Conservation (phyloP, 2,888 invertebrate genomes). For the Xestia c-nigrum region DNA sequence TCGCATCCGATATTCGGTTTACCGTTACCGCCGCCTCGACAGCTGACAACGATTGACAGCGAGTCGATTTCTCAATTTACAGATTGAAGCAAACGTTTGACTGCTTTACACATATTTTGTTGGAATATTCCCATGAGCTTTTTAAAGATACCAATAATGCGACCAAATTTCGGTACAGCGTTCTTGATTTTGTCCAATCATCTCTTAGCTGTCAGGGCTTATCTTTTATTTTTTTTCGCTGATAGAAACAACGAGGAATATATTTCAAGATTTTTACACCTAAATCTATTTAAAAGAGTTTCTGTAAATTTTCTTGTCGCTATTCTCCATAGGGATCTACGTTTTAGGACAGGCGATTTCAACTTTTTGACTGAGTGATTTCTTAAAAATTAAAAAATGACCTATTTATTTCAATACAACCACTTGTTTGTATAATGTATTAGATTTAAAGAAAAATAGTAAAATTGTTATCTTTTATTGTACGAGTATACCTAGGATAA, state of each 20-base stretch:
- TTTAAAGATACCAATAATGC: background rate
- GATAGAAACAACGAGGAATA: no score
- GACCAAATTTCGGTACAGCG: background rate
- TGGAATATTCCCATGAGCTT: background rate
- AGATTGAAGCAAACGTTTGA: conserved; percentile 1
- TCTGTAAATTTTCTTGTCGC: background rate
- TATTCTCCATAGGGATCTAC: background rate
- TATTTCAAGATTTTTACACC: no score
- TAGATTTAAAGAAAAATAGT: no score
- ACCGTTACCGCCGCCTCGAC: background rate
- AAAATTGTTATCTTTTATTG: no score
- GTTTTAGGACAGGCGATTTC: background rate
- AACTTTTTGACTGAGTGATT: background rate
- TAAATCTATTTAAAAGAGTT: background rate
- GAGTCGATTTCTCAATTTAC: conserved; percentile 23
- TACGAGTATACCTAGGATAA: no score
- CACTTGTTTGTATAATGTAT: no score
- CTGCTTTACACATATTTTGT: background rate
- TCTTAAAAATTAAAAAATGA: background rate
- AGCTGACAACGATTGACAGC: conserved; percentile 42
- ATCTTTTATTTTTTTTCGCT: background rate
- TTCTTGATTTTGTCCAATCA: background rate
- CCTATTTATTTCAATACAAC: background rate
- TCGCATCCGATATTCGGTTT: conserved; percentile 15
- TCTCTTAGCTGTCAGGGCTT: background rate